A percentile compares a stretch with the other conserved stretches of the same genome.
These are phyloP conservation scores for Frankliniella fusca DNA, from an alignment of 2,888 invertebrate genomes.

Conservation along the genomic window DNA sequence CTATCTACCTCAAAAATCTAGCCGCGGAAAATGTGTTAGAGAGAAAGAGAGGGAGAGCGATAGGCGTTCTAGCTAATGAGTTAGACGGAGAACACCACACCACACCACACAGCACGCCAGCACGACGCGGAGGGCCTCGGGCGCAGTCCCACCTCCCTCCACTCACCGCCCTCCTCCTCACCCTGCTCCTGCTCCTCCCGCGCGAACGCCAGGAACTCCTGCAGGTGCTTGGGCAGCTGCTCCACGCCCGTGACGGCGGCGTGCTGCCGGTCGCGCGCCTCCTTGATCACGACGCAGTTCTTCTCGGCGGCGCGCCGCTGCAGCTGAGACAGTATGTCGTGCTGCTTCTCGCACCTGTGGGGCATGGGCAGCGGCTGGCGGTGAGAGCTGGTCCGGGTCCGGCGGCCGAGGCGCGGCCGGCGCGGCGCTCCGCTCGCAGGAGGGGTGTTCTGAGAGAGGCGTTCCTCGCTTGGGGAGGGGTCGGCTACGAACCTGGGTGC, in stretches of 20 bases:
- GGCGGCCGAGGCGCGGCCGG: no score
- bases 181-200: slow-evolving; percentile 37
- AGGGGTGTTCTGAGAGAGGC: no score
- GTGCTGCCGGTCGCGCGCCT: slow-evolving; percentile 4
- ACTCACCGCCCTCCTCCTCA: slow-evolving; percentile 41
- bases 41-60: no score
- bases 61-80: no score
- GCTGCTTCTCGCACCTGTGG: neutral
- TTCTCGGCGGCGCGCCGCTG: slow-evolving; percentile 28
- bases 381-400: no score
- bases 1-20: no score
- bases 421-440: no score
- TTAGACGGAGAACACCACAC: no score
- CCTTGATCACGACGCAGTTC: slow-evolving; percentile 12
- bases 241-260: slow-evolving; percentile 26
- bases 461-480: neutral
- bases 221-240: slow-evolving; percentile 67
- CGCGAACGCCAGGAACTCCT: slow-evolving; percentile 66
- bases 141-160: neutral
- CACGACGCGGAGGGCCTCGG: no score
- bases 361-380: no score
- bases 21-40: no score
- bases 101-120: no score
- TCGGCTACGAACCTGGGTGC: neutral
- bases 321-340: slow-evolving; percentile 8